Evolutionary conservation across 2,888 invertebrate species (phyloP).

Genomic region (Metopia argyrocephala): DNA sequence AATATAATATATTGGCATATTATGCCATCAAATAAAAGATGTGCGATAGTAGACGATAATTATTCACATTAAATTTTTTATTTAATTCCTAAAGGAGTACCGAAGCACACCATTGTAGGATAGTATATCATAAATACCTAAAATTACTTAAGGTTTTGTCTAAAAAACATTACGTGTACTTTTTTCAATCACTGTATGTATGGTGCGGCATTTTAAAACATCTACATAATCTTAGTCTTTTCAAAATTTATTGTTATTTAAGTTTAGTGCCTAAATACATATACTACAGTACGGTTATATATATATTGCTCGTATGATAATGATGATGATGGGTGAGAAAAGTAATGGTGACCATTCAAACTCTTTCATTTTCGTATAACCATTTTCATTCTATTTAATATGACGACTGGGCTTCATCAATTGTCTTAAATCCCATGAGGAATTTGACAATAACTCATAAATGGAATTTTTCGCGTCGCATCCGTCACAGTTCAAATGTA

Average conservation of each 20-base stretch:
- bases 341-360: conserved; percentile 39
- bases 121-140: too few species aligned
- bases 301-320: background rate
- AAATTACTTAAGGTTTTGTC: too few species aligned
- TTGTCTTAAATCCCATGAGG: conserved; percentile 65
- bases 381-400: conserved; percentile 47
- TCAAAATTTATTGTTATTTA: conserved; percentile 56
- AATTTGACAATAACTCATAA: conserved; percentile 65
- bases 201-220: conserved; percentile 6
- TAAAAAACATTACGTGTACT: background rate
- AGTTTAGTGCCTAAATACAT: conserved; percentile 46
- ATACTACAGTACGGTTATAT: too few species aligned
- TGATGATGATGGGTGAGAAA: background rate
- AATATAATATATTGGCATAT: too few species aligned
- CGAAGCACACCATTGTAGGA: too few species aligned
- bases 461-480: conserved; percentile 60
- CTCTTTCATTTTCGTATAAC: background rate
- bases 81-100: too few species aligned
- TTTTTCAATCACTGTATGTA: background rate
- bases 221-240: conserved; percentile 32
- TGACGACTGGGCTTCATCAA: conserved; percentile 49
- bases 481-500: conserved; percentile 57
- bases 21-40: too few species aligned
- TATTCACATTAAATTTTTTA: too few species aligned
- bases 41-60: too few species aligned